Percentiles rank a stretch among this genome's conserved stretches.
Conservation (phyloP, 1,140 invertebrate genomes). For the Theocolax elegans region DNA sequence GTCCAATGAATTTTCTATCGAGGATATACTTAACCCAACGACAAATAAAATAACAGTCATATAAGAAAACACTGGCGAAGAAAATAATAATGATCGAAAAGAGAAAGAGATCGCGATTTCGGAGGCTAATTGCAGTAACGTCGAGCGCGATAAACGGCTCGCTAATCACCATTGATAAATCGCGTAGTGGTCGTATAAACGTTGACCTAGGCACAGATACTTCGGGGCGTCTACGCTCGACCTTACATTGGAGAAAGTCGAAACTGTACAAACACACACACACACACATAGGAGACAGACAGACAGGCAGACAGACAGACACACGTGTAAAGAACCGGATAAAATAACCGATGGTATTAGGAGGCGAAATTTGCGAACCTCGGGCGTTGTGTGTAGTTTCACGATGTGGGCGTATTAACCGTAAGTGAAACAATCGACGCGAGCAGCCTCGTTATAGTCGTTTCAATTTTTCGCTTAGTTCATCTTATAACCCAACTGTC, state of each 20-base stretch:
- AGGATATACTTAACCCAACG: no score
- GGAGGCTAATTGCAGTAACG: neutral
- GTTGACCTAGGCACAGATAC: slow-evolving; percentile 29
- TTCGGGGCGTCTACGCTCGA: neutral
- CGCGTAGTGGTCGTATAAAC: neutral
- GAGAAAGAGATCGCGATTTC: no score
- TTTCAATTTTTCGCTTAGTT: no score
- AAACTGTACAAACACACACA: neutral
- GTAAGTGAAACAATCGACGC: neutral
- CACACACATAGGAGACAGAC: neutral
- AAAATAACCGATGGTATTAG: neutral
- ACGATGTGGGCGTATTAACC: neutral
- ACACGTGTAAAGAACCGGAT: no score
- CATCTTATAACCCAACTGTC: neutral
- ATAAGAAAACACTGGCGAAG: no score
- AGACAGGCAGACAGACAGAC: no score
- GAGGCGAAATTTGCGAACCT: slow-evolving; percentile 3
- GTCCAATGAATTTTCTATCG: no score
- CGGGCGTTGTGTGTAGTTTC: no score
- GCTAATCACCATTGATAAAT: slow-evolving; percentile 30
- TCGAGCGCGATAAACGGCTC: neutral
- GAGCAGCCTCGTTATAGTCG: neutral
- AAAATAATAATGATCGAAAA: no score
- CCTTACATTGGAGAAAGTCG: slow-evolving; percentile 27
- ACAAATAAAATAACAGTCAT: no score